These are phyloP conservation scores for Pyralis farinalis DNA, from an alignment of 2,888 invertebrate species.

Conservation along the genomic window DNA sequence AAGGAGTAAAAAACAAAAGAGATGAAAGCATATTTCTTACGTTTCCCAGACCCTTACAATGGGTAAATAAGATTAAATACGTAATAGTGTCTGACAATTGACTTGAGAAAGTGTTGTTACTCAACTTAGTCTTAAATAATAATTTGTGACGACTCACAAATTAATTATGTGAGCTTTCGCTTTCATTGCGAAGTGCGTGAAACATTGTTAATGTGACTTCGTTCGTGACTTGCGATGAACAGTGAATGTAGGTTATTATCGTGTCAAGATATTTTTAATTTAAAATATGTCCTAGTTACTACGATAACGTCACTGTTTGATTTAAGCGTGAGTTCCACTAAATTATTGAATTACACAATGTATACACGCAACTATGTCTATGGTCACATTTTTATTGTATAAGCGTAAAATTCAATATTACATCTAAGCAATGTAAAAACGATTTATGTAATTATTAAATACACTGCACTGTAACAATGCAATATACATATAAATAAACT, in stretches of 20 bases:
- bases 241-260: neutral
- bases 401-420: no score
- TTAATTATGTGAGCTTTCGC: slow-evolving; percentile 26
- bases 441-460: no score
- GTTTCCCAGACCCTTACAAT: slow-evolving; percentile 26
- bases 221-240: neutral
- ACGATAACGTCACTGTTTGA: no score
- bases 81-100: slow-evolving; percentile 20
- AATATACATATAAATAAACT: no score
- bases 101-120: slow-evolving; percentile 28
- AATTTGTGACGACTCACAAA: slow-evolving; percentile 28
- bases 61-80: slow-evolving; percentile 23
- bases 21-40: slow-evolving; percentile 21
- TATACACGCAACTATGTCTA: no score
- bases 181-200: slow-evolving; percentile 17
- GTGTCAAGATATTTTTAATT: neutral
- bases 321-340: no score
- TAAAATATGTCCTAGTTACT: neutral
- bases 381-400: no score
- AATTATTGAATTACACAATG: no score
- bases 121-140: slow-evolving; percentile 25
- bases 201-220: slow-evolving; percentile 4
- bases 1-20: slow-evolving; percentile 24
- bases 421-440: no score
- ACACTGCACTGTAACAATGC: no score